These are phyloP conservation scores for Blennius ocellaris DNA, from an alignment of 2,113 vertebrate species.

Conservation along the genomic window DNA sequence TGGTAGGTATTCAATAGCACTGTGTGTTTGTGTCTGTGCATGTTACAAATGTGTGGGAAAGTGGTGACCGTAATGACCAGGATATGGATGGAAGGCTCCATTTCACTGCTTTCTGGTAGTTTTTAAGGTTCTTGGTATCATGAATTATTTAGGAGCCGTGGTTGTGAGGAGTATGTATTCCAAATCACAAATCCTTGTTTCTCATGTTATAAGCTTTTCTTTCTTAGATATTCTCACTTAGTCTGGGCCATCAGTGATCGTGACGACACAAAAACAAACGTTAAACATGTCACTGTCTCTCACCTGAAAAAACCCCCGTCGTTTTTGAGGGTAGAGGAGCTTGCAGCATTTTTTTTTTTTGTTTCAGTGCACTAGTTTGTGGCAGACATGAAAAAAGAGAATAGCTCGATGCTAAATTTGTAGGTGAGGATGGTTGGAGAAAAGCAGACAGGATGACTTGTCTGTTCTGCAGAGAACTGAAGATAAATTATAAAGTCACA, in stretches of 20 bases:
- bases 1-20: no score
- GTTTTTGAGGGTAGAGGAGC: background rate
- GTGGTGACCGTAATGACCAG: no score
- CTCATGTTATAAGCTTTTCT: constrained; percentile 1
- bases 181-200: background rate
- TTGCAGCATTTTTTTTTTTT: constrained; percentile 2
- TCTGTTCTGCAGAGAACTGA: constrained; percentile 58
- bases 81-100: no score
- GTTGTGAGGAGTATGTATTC: no score
- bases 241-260: background rate
- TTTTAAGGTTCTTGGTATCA: no score
- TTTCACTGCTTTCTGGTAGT: no score
- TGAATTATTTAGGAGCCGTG: no score
- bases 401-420: constrained; percentile 28
- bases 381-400: constrained; percentile 3
- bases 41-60: no score
- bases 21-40: no score
- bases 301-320: constrained; percentile 2
- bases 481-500: constrained; percentile 53
- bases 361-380: constrained; percentile 22
- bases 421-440: constrained; percentile 22
- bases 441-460: constrained; percentile 34
- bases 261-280: background rate
- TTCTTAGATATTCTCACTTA: background rate
- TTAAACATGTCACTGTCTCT: constrained; percentile 9